These are phyloP conservation scores for Cyanistes caeruleus DNA, from an alignment of 2,113 vertebrate genomes.

Conservation along the genomic window DNA sequence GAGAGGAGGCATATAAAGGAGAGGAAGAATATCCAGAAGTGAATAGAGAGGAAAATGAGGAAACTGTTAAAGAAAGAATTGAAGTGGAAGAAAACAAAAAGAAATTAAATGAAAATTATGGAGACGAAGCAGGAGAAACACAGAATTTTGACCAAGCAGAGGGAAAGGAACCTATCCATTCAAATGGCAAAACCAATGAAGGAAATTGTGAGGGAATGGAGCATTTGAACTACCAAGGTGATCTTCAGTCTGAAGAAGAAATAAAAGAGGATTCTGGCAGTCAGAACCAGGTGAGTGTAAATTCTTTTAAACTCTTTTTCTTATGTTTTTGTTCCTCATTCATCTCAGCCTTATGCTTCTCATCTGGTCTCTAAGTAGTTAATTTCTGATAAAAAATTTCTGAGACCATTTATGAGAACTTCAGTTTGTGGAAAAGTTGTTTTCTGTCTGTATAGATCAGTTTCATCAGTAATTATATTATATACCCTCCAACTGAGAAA, in stretches of 20 bases:
- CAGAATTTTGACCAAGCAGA: slow-evolving; percentile 1
- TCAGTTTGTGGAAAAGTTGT: not conserved
- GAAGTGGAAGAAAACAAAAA: not conserved
- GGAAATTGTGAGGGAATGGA: slow-evolving; percentile 58
- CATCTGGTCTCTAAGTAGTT: not conserved
- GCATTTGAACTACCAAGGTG: not conserved
- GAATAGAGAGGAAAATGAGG: slow-evolving; percentile 28
- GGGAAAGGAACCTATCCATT: not conserved
- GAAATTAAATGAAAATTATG: not conserved
- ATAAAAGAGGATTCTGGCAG: not conserved
- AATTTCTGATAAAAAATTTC: not conserved
- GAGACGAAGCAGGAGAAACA: not conserved
- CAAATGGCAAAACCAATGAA: slow-evolving; percentile 27
- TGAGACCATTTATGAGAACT: not conserved
- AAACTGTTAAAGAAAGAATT: not conserved
- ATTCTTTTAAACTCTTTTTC: not conserved
- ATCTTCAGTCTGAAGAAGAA: slow-evolving; percentile 32
- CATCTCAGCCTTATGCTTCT: not conserved
- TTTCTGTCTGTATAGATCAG: not conserved
- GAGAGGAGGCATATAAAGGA: slow-evolving; percentile 38
- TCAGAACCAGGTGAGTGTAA: slow-evolving; percentile 65
- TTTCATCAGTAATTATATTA: not conserved
- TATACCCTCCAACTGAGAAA: not conserved
- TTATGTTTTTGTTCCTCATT: not conserved
- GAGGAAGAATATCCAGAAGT: slow-evolving; percentile 15